phyloP scores from a whole-genome alignment of 2,888 invertebrate genomes.

The Tinea trinotella region DNA sequence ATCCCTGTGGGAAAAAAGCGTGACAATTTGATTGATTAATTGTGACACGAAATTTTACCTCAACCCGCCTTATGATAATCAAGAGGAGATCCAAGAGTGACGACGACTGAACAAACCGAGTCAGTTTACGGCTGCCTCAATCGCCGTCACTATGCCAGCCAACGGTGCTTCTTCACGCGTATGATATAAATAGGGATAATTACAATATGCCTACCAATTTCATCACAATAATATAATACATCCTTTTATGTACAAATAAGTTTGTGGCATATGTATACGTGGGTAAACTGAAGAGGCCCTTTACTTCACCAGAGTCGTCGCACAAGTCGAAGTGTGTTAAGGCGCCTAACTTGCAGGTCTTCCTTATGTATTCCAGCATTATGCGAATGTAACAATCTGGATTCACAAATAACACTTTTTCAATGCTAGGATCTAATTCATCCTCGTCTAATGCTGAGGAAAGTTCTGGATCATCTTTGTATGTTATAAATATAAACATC shows the following conservation, averaged over 20 bases:
- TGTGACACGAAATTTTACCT: too few species aligned
- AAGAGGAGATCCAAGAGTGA: too few species aligned
- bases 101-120: too few species aligned
- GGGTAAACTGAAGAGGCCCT: constrained; percentile 39
- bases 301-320: constrained; percentile 39
- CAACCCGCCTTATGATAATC: too few species aligned
- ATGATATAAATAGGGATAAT: not conserved
- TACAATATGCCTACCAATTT: constrained; percentile 36
- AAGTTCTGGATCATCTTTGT: constrained; percentile 50
- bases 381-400: constrained; percentile 48
- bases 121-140: too few species aligned
- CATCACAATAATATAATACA: constrained; percentile 50
- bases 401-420: constrained; percentile 50
- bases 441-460: constrained; percentile 29
- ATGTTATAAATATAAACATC: constrained; percentile 50
- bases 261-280: constrained; percentile 44
- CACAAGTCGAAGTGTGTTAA: constrained; percentile 51
- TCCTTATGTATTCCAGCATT: constrained; percentile 57
- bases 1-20: too few species aligned
- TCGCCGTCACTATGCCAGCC: too few species aligned
- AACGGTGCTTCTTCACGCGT: too few species aligned
- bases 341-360: constrained; percentile 44
- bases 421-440: constrained; percentile 36
- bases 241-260: constrained; percentile 44
- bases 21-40: too few species aligned